Evolutionary conservation across 2,113 vertebrate species (phyloP), one percentile per base, ranked within the genome.

Genomic region (Platycercus adscitus): DNA sequence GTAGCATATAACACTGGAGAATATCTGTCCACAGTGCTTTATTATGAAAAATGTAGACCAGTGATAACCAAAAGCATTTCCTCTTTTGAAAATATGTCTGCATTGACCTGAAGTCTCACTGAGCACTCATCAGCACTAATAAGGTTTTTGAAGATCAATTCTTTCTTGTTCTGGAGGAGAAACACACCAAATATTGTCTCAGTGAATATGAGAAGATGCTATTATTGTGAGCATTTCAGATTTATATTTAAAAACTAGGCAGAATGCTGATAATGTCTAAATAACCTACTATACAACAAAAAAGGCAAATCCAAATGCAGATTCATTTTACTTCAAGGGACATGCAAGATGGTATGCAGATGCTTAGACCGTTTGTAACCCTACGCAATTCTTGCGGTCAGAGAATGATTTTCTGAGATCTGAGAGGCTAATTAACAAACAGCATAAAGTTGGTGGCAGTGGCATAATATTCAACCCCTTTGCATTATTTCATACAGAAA

Each of bases 151-250:
- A 92, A 92, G 89, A 81, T 46, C 60, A 49, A 1, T 73, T 84
- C 1, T 77, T 94, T 91, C 55, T 46, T 79, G 26, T 39, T 78
- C 64, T 61, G 43, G 13, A 61, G 39, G 37, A 16, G 43, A 71
- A 81, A 50, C 1, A 6, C 12, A 35, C 58, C 50, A 86, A 63
- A 84, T 3, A 6, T 46, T 71, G 44, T 63, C 47, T 71, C 60
- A 33, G 12, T 25, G 10, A 0, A 0, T 43, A 41, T 20, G 35
- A 66, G 39, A 20, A 87, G 50, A 25, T 3, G 2, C 6, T 31
- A 7, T 53, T 90, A 86, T 78, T 71, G 37, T 78, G 35, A 23
- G 11, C 7, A 41, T 81, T 92, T 80, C 4, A 2, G 11, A 13
- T 64, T 77, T 78, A 4, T 88, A 44, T 79, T 79, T 76, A 24